Base-by-base conservation (phyloP, 1,140 invertebrate genomes). In the Calosoma granatense region DNA sequence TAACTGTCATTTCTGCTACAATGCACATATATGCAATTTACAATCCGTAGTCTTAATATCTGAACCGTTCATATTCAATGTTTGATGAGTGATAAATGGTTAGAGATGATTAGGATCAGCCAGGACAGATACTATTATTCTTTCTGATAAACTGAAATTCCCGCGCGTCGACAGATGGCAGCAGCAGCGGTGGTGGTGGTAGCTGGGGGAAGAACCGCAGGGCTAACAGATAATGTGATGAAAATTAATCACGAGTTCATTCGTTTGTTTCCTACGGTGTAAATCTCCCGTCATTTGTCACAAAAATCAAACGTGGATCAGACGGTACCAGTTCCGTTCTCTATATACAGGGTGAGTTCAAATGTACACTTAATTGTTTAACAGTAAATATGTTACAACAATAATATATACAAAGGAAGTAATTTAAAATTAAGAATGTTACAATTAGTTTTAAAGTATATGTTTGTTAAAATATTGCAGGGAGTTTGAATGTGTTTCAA, bases 281-380 rank as follows among this genome's bases (percentile, higher is more conserved):
- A 62, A 65, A 65, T 64, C 64, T 57, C 20, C 21, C 39, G 58
- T 64, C 64, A 65, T 65, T 65, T 65, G 62, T 65, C 64, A 65
- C 55, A 61, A 64, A 61, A 59, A 65, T 64, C 58, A 64, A 65
- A 60, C 61, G 61, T 61, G 62, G n/a, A n/a, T n/a, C n/a, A n/a
- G n/a, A n/a, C n/a, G n/a, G n/a, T n/a, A n/a, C n/a, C 60, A 64
- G 6, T 36, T n/a, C 26, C 26, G 26, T 36, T 36, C n/a, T n/a
- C n/a, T n/a, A n/a, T n/a, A n/a, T n/a, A n/a, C n/a, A n/a, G n/a
- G n/a, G 26, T n/a, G n/a, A 36, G n/a, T 9, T 36, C 26, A 64
- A 63, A 63, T 64, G 60, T 63, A 59, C 55, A 57, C 60, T 56
- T 22, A 30, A 51, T 30, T 21, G 54, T 20, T 20, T 47, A 54